A percentile compares a stretch with the other conserved stretches of the same genome.
These are phyloP conservation scores for Ploceus nigricollis DNA, from an alignment of 2,113 vertebrate species.

Conservation along the genomic window DNA sequence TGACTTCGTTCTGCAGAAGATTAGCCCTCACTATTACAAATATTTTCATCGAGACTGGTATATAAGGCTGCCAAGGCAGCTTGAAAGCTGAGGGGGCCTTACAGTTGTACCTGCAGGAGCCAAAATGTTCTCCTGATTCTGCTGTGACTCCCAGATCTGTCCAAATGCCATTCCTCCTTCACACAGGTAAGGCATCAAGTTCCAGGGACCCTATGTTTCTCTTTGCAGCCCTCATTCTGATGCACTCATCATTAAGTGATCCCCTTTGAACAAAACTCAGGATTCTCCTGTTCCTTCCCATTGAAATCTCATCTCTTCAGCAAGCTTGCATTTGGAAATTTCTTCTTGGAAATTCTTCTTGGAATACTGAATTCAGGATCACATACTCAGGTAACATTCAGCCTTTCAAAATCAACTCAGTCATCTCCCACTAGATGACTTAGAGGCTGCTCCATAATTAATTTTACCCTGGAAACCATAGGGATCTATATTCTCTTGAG, in stretches of 20 bases:
- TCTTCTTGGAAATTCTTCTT: neutral
- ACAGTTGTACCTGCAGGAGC: neutral
- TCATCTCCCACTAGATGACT: neutral
- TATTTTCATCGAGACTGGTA: neutral
- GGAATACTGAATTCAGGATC: neutral
- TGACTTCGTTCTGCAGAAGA: neutral
- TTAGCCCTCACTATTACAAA: neutral
- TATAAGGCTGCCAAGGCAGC: neutral
- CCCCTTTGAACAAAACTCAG: neutral
- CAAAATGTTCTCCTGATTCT: neutral
- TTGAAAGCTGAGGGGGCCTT: neutral
- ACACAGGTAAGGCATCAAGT: neutral
- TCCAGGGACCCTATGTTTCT: neutral
- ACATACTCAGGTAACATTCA: neutral
- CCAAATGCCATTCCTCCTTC: neutral
- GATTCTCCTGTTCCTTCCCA: neutral
- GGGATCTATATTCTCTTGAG: neutral
- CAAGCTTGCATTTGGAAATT: neutral
- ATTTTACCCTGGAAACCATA: neutral
- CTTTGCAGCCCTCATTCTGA: neutral
- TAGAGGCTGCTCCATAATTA: neutral
- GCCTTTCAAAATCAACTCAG: neutral
- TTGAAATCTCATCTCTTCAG: neutral
- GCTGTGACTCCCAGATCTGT: neutral
- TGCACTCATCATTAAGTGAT: neutral